Evolutionary conservation across 2,888 invertebrate genomes (phyloP), one percentile per base, ranked within the genome.

Genomic region (Zonitis immaculata): DNA sequence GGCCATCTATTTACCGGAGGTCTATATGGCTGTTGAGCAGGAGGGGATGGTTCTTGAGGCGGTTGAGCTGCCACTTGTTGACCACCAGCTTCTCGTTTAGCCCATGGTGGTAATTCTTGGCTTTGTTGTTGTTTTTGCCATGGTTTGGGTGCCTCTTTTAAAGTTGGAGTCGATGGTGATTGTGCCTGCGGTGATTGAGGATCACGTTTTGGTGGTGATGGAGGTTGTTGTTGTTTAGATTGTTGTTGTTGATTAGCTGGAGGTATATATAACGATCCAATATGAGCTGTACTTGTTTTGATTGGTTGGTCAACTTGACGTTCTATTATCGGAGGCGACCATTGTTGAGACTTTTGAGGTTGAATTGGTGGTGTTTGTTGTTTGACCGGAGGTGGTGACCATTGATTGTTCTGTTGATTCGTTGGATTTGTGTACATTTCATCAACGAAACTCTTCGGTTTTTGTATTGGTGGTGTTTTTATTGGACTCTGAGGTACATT

Each of bases 71-170:
- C 8, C n/a, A n/a, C n/a, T 20, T 20, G 20, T 3, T 20, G 8
- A 22, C 32, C 67, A 61, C 47, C 42, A 16, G 67, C 50, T 44
- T 67, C 70, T 22, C 64, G 67, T 51, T 64, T 70, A n/a, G 72
- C 80, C 78, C 82, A 81, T 42, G 79, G 73, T 1, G 81, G 81
- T 7, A 78, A 62, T 39, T 79, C 78, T 46, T 78, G 47, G 4
- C 28, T 77, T 55, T 72, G 76, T 51, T 64, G 67, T 44, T 77
- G 69, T 50, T 73, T 73, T 42, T 80, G 75, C 84, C 84, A 84
- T 1, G 84, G 83, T 39, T 80, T 81, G 1, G 83, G 83, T 1
- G 82, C 81, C 66, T 82, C 82, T 50, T 80, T 77, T 43, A 83
- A 65, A 4, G 77, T 77, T 2, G 78, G 74, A 14, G 78, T 77